These are phyloP conservation scores for Loripinus fragilis DNA, from an alignment of 2,888 invertebrate genomes.

Conservation along the genomic window DNA sequence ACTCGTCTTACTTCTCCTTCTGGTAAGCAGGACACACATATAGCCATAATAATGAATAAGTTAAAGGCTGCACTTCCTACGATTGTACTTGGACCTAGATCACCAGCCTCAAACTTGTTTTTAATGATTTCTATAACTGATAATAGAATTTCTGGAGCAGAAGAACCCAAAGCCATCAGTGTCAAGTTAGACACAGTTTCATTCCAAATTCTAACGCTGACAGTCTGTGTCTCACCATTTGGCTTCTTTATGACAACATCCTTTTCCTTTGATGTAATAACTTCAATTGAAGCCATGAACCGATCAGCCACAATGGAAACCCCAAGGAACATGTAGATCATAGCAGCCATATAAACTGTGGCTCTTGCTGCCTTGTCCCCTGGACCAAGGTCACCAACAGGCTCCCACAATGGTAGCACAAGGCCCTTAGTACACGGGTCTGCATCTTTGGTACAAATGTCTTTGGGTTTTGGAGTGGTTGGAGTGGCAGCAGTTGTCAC, in stretches of 20 bases:
- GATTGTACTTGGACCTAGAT: constrained; percentile 98
- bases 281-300: constrained; percentile 99
- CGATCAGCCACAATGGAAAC: constrained; percentile 99
- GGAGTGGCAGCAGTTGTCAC: neutral
- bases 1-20: constrained; percentile 95
- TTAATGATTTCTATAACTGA: constrained; percentile 98
- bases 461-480: neutral
- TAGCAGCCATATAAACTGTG: constrained; percentile 92
- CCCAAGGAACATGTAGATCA: constrained; percentile 98
- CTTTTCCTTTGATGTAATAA: constrained; percentile 98
- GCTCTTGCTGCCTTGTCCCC: constrained; percentile 94
- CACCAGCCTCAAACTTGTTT: constrained; percentile 93
- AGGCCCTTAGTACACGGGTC: constrained; percentile 91
- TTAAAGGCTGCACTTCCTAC: constrained; percentile 99
- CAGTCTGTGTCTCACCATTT: constrained; percentile 93
- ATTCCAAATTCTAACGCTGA: constrained; percentile 98
- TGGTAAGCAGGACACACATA: constrained; percentile 96
- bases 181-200: constrained; percentile 99
- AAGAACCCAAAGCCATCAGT: constrained; percentile 99
- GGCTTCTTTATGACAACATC: constrained; percentile 95
- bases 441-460: constrained; percentile 60
- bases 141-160: constrained; percentile 98
- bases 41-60: constrained; percentile 97
- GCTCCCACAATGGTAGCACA: constrained; percentile 94
- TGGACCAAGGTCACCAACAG: constrained; percentile 86